Percentiles rank a stretch among this genome's conserved stretches.
phyloP scores from a whole-genome alignment of 1,140 invertebrate species.

The Helicorthomorpha holstii region DNA sequence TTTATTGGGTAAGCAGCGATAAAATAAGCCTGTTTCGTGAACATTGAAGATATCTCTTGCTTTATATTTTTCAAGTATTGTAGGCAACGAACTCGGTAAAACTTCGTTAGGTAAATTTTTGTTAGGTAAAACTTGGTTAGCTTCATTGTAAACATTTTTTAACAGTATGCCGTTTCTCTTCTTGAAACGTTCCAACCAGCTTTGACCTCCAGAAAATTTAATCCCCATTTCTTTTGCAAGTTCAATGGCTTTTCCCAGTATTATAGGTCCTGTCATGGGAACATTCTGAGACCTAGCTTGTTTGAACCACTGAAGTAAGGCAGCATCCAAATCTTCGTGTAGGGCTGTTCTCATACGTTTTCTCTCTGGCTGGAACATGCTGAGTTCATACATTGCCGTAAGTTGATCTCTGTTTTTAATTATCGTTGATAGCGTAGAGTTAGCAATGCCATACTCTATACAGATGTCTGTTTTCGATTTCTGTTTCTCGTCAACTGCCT shows the following conservation, averaged over 20 bases:
- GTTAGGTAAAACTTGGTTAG: background rate
- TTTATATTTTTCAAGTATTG: conserved; percentile 1
- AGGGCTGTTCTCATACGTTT: background rate
- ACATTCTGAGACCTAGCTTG: background rate
- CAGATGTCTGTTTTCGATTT: background rate
- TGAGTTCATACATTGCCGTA: background rate
- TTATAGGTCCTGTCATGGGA: background rate
- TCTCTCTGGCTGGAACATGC: background rate
- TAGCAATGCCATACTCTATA: background rate
- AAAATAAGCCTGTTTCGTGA: conserved; percentile 23
- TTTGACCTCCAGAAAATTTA: background rate
- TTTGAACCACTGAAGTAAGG: background rate
- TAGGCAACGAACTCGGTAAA: background rate
- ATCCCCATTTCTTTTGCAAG: background rate
- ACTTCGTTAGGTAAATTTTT: background rate
- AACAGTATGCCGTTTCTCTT: background rate
- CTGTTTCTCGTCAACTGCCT: background rate
- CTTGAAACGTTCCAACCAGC: background rate
- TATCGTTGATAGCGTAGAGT: background rate
- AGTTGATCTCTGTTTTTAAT: background rate
- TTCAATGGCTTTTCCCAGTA: background rate
- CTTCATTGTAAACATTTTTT: background rate
- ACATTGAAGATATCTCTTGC: conserved; percentile 18
- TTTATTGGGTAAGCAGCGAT: conserved; percentile 15
- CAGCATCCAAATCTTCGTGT: background rate